Evolutionary conservation across 2,797 vertebrate species (phyloP).

Genomic region (Halcyon smyrnensis): DNA sequence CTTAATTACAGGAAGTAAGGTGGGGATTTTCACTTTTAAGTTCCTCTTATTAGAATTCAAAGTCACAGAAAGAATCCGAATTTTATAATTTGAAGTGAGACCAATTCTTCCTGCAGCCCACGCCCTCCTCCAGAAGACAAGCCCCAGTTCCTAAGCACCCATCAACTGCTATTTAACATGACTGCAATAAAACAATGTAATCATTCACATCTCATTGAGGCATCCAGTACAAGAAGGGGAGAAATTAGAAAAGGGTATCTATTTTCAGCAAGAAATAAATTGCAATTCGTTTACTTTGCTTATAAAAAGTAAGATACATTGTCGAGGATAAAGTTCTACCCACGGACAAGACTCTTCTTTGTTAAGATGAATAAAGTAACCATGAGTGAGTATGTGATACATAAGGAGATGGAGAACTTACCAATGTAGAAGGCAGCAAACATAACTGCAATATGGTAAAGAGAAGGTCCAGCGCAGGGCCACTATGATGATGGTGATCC

Average conservation of each 20-base stretch:
- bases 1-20: neutral
- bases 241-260: neutral
- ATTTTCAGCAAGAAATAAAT: neutral
- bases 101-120: neutral
- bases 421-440: neutral
- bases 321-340: neutral
- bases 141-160: neutral
- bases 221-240: neutral
- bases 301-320: neutral
- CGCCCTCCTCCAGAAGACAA: neutral
- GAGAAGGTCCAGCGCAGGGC: no score
- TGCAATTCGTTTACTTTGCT: neutral
- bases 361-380: neutral
- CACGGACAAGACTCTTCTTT: neutral
- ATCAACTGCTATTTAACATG: neutral
- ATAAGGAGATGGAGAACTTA: neutral
- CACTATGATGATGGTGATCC: no score
- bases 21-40: neutral
- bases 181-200: neutral
- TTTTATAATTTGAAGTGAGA: neutral
- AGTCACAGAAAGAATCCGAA: neutral
- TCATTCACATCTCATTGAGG: neutral
- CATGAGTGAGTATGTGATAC: neutral
- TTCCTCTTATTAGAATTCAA: neutral
- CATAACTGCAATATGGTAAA: neutral